Base-by-base conservation (phyloP, 23 tunicate genomes). In the Aplidium turbinatum region DNA sequence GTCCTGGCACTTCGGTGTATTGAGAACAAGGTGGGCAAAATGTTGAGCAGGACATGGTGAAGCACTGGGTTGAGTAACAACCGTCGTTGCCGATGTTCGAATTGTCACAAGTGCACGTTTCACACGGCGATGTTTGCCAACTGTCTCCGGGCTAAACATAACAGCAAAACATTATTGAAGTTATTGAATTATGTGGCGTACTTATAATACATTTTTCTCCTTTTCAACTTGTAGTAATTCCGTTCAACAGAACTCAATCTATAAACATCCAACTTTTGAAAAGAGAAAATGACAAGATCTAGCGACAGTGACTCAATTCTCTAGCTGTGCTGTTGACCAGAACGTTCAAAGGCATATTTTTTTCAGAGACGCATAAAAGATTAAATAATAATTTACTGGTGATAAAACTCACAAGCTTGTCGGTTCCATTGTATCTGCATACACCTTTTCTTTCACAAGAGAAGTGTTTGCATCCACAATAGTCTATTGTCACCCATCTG, bases 401-500 rank as follows among this genome's bases (percentile, higher is more conserved):
- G n/a, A n/a, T n/a, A 9, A 13, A n/a, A 65, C 78, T 81, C 33
- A 90, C 97, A 72, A 68, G 56, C 18, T 90, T 52, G 16, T 77
- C 80, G 5, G 97, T 91, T 38, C 97, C 97, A 57, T 91, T 91
- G 36, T 63, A 54, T 35, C 79, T 40, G 75, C 97, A 91, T 19
- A 91, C 91, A 33, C 76, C 83, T 67, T 56, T 79, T 52, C 31
- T 50, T 47, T 74, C 82, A 54, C 97, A 91, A 5, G 72, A 33
- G 39, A 65, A 67, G 31, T 79, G 77, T 26, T 35, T 27, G 33
- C 97, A 91, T 24, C 85, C 86, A 54, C 97, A 91, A n/a, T 58
- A 33, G 67, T 91, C 97, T 29, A 42, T 26, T 9, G 68, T 31
- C 20, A 52, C 45, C 1, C 57, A 31, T 54, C 55, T 79, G 40